Evolutionary conservation across 2,888 invertebrate species (phyloP).

Genomic region (Autographa pulchrina): DNA sequence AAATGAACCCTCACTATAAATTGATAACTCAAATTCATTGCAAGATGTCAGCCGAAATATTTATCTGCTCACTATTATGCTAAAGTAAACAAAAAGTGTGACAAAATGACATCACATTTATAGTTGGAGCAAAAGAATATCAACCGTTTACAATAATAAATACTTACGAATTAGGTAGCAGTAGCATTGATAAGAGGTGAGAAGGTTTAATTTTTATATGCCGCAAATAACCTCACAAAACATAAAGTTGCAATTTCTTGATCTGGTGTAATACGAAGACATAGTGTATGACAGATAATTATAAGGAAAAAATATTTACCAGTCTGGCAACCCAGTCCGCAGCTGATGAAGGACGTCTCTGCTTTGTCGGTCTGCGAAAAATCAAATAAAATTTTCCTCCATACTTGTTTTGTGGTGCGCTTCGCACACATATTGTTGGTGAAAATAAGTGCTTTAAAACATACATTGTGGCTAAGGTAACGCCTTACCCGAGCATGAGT

Average conservation of each 20-base stretch:
- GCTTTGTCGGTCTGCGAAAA: constrained; percentile 65
- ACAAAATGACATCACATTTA: no score
- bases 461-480: constrained; percentile 87
- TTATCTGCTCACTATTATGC: no score
- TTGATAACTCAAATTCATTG: no score
- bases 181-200: no score
- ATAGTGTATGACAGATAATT: neutral
- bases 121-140: no score
- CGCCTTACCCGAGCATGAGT: constrained; percentile 89
- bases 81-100: no score
- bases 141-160: no score
- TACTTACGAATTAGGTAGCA: no score
- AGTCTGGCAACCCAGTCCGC: constrained; percentile 61
- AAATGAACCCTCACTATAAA: no score
- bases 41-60: no score
- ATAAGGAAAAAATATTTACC: constrained; percentile 10
- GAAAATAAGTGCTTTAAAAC: constrained; percentile 64
- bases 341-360: constrained; percentile 61
- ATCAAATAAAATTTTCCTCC: constrained; percentile 72
- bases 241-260: neutral
- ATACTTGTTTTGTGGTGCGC: constrained; percentile 74
- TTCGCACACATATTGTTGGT: constrained; percentile 55
- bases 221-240: no score
- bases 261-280: neutral
- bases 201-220: no score